phyloP scores from a whole-genome alignment of 2,113 vertebrate species.

The Rhinolophus sinicus region DNA sequence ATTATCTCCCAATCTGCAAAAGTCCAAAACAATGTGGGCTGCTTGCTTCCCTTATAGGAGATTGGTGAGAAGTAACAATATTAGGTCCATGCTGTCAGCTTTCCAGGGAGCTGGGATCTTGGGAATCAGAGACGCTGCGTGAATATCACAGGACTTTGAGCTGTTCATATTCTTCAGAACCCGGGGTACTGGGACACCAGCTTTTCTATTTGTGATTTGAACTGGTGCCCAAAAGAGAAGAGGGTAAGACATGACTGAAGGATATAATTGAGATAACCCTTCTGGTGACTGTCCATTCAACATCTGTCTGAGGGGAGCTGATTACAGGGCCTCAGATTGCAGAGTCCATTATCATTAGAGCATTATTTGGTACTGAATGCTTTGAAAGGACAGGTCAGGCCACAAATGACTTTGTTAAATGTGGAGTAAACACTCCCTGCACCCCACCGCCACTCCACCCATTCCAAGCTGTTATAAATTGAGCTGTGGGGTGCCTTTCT shows the following conservation, averaged over 20 bases:
- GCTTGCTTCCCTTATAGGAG: conserved; percentile 44
- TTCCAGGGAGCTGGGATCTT: not conserved
- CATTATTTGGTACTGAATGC: conserved; percentile 36
- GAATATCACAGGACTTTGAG: not conserved
- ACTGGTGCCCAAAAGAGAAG: conserved; percentile 71
- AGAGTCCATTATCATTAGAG: conserved; percentile 68
- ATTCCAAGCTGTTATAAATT: not conserved
- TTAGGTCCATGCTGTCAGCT: conserved; percentile 13
- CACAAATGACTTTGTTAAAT: conserved; percentile 9
- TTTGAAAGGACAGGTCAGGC: conserved; percentile 61
- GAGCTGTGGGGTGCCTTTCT: not conserved
- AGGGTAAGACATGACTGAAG: conserved; percentile 68
- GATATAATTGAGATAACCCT: conserved; percentile 61
- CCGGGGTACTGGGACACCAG: not conserved
- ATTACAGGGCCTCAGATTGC: conserved; percentile 50
- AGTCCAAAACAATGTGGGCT: conserved; percentile 10
- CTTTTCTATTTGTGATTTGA: conserved; percentile 73
- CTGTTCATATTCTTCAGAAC: conserved; percentile 59
- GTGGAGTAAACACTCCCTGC: not conserved
- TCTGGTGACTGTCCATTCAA: conserved; percentile 78
- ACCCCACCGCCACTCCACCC: not conserved
- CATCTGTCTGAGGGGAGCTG: conserved; percentile 66
- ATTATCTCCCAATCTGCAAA: conserved; percentile 52
- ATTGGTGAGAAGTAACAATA: not conserved
- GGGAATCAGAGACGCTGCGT: not conserved